Evolutionary conservation across 2,113 vertebrate genomes (phyloP), one percentile per base, ranked within the genome.

Genomic region (Cyanoramphus novaezelandiae): DNA sequence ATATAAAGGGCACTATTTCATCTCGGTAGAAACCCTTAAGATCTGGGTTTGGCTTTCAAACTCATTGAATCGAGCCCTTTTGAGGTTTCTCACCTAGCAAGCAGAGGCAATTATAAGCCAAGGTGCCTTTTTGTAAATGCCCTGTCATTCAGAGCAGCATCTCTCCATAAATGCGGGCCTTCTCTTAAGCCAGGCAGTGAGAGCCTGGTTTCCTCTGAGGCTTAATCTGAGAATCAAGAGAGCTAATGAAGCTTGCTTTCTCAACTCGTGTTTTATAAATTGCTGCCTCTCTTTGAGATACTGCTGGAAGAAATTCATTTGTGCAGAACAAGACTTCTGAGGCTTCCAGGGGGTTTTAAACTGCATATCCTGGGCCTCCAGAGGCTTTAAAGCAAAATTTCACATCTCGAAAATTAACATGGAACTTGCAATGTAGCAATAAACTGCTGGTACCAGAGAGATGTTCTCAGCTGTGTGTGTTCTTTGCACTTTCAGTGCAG

Each of bases 181-280:
- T 95, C 90, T 94, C 39, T 82, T 8, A 10, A 80, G 57, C 76
- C 4, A 4, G 23, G 33, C 23, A 3, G 33, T 39, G 41, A 72
- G 29, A 90, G 49, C 69, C 52, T 86, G 49, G 16, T 64, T 94
- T 96, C 77, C 69, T 75, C 47, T 76, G 88, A 78, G 82, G 53
- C 55, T 96, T 65, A 71, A 86, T 82, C 81, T 91, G 74, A 75
- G 46, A 91, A 91, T 88, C 60, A 70, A 68, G 90, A 79, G 57
- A 92, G 75, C 79, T 88, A 84, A 89, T 88, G 88, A 96, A 94
- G 79, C 88, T 89, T 65, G 59, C 60, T 94, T 92, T 88, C 82
- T 63, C 67, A 82, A 83, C 77, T 92, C 14, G 7, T 62, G 81
- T 93, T 95, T 84, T 80, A 64, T 88, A 79, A 81, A 82, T 91